Base-by-base conservation (phyloP, 2,888 invertebrate species). In the Pristionchus fissidentatus region DNA sequence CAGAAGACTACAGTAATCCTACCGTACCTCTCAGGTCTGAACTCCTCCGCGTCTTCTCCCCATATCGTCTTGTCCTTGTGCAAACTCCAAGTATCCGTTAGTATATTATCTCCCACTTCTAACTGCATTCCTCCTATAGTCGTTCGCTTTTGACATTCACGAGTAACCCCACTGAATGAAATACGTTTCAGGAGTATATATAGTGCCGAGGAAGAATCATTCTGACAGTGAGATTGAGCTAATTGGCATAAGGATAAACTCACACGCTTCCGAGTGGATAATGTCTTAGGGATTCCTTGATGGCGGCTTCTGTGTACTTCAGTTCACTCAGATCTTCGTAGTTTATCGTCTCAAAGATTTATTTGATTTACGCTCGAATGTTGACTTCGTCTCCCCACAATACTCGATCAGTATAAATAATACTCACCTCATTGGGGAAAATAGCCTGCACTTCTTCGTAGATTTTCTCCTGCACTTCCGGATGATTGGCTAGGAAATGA, bases 261-360 rank as follows among this genome's bases (percentile, higher is more conserved):
- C 66, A 91, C 91, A 87, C 85, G n/a, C 86, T 79, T 5, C 86
- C 92, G 19, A 91, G 85, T 0, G 91, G 91, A 80, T 87, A 87
- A 38, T 89, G 73, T 26, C 92, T 77, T 8, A 92, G 83, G 0
- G 88, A 83, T 77, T 92, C 92, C 70, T 90, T 90, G 32, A 91
- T 85, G 5, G 88, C 88, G 19, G 86, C 86, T 29, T 92, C 91
- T 13, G 87, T 62, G 84, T 90, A 91, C 29, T 84, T 87, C 62
- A 91, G 46, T 57, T 89, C 85, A 10, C 52, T 60, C 10, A 91
- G 52, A 15, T 87, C 84, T 38, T 91, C 91, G 84, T 90, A 90
- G 7, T 85, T 83, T 2, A 90, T 82, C 13, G 43, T 26, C 86
- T 86, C 52, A 35, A 80, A 38, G 46, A 46, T 32, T 5, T n/a